Conservation (phyloP, 2,888 invertebrate genomes). For the Megamerina dolium region DNA sequence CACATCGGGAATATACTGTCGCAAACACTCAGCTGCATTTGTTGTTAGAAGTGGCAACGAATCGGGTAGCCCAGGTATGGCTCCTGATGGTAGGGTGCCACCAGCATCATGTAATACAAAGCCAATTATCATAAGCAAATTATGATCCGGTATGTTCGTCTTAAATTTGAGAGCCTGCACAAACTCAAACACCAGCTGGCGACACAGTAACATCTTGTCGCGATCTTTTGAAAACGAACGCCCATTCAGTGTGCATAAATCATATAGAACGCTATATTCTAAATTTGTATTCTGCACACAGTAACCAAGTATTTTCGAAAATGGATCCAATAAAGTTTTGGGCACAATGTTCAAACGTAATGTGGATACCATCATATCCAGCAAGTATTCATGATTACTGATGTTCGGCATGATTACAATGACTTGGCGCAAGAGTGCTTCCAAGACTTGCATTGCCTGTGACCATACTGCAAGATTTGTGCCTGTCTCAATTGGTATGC, state of each 20-base stretch:
- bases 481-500: conserved; percentile 75
- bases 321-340: conserved; percentile 80
- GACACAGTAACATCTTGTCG: conserved; percentile 86
- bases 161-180: conserved; percentile 95
- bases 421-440: conserved; percentile 75
- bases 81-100: conserved; percentile 75
- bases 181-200: conserved; percentile 89
- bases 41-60: conserved; percentile 56
- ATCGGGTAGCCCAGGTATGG: conserved; percentile 56
- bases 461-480: conserved; percentile 69
- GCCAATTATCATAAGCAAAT: conserved; percentile 84
- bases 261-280: conserved; percentile 72
- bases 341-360: conserved; percentile 74
- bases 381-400: conserved; percentile 63
- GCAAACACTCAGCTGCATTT: conserved; percentile 90
- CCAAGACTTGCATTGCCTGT: conserved; percentile 77
- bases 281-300: conserved; percentile 85
- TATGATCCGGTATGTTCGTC: conserved; percentile 87
- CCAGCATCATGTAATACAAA: conserved; percentile 88
- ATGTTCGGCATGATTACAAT: conserved; percentile 64
- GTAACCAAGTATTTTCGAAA: conserved; percentile 89
- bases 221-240: conserved; percentile 86
- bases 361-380: conserved; percentile 71
- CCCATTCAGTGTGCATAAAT: conserved; percentile 84
- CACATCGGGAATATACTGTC: conserved; percentile 85